Percentiles rank a stretch among this genome's conserved stretches.
phyloP scores from a whole-genome alignment of 37 sponge, comb jelly and placozoan species.

The Tethya wilhelma region DNA sequence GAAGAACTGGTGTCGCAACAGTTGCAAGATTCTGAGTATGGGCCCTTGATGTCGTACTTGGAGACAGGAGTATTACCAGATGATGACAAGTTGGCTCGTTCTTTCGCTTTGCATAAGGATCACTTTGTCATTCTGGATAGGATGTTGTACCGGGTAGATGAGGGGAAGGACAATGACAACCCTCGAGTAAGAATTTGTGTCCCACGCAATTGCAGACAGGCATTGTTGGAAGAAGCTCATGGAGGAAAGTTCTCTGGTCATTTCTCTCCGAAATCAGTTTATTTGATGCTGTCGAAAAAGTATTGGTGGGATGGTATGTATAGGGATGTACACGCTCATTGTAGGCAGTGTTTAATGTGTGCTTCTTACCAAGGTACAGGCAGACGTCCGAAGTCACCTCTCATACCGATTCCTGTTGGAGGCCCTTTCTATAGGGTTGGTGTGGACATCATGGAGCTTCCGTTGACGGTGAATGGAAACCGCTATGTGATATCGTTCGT shows the following conservation, averaged over 20 bases:
- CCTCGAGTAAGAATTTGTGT: conserved; percentile 25
- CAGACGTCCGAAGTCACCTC: conserved; percentile 9
- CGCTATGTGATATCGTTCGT: conserved; percentile 54
- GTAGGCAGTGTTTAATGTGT: conserved; percentile 41
- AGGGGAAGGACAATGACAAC: conserved; percentile 24
- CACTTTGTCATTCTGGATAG: conserved; percentile 33
- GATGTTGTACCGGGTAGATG: conserved; percentile 56
- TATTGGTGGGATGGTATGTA: conserved; percentile 65
- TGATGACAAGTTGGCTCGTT: conserved; percentile 24
- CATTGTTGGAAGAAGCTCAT: conserved; percentile 50
- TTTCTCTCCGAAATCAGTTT: conserved; percentile 28
- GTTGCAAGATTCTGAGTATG: conserved; percentile 22
- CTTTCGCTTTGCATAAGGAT: background rate
- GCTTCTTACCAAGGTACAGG: conserved; percentile 28
- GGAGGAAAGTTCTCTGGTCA: conserved; percentile 45
- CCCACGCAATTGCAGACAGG: conserved; percentile 13
- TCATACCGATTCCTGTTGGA: conserved; percentile 64
- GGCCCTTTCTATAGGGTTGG: conserved; percentile 58
- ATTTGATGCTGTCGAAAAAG: conserved; percentile 24
- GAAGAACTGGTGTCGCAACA: background rate
- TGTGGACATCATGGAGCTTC: conserved; percentile 55
- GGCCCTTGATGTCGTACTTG: conserved; percentile 15
- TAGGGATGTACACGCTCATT: background rate
- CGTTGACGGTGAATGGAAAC: conserved; percentile 33
- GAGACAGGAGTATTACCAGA: conserved; percentile 46